These are phyloP conservation scores for Urocynchramus pylzowi DNA, from an alignment of 2,113 vertebrate genomes.

Conservation along the genomic window DNA sequence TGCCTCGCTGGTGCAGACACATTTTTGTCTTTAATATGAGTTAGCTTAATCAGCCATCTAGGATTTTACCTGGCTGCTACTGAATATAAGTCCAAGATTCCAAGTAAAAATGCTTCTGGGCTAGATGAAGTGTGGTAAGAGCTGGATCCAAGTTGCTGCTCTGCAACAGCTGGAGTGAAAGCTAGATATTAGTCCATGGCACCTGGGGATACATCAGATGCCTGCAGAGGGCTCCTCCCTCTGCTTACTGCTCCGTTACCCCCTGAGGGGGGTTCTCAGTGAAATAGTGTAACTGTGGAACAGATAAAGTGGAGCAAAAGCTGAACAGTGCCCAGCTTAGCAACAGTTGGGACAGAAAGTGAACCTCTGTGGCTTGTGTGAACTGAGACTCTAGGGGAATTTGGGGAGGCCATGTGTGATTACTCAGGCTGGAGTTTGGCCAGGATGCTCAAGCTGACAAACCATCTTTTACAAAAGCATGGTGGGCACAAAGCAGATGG, in stretches of 20 bases:
- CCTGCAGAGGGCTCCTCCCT: neutral
- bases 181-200: neutral
- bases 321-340: neutral
- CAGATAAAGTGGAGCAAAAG: neutral
- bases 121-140: neutral
- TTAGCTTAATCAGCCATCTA: neutral
- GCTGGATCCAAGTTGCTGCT: neutral
- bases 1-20: neutral
- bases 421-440: neutral
- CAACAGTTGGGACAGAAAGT: neutral
- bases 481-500: neutral
- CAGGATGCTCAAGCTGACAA: neutral
- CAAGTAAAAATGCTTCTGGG: neutral
- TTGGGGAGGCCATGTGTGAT: neutral
- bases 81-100: neutral
- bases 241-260: neutral
- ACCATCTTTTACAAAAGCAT: neutral
- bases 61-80: neutral
- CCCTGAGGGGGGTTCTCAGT: neutral
- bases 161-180: neutral
- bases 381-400: neutral
- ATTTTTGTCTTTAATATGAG: neutral
- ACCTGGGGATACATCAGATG: neutral
- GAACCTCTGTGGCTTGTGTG: neutral
- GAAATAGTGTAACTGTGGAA: neutral